Base-by-base conservation (phyloP, 2,797 vertebrate species). In the Diceros bicornis region DNA sequence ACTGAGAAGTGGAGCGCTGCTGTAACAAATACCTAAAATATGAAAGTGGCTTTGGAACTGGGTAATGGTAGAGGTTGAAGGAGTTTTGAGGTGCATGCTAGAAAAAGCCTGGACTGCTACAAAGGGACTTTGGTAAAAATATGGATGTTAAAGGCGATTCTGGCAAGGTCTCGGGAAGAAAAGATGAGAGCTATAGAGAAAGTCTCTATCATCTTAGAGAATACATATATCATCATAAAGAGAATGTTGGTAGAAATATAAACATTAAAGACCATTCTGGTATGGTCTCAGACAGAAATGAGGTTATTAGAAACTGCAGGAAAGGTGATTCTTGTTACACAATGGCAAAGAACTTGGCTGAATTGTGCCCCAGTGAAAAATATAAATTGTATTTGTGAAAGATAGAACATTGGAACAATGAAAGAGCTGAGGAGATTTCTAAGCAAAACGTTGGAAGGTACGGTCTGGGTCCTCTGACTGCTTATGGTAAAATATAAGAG, bases 11-110 rank as follows among this genome's bases (percentile, higher is more conserved):
- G 13, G 57, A 57, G 32, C 61, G 7, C 23, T 64, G 2, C 20
- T 89, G 32, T 84, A 71, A 71, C 69, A 79, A 78, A 21, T 27
- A 84, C 57, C 79, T 74, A 89, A 93, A 75, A 94, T 44, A 82
- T 37, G 25, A 20, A 82, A 82, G 21, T 52, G 59, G n/a, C 59
- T 75, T 52, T 87, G 59, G 59, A 89, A 89, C 12, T 57, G 17
- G 37, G 57, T n/a, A 44, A 50, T 61, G 27, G 64, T 68, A 29
- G 79, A 74, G 6, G 66, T 52, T 20, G n/a, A 11, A 78, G 11
- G 44, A 21, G 11, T 81, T 92, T 92, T 72, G 52, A 71, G 37
- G n/a, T n/a, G 4, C 55, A 72, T 25, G 44, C 57, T 10, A 79
- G 66, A 89, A 79, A 89, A 85, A 89, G 57, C 41, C 41, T 69